These are phyloP conservation scores for Galerucella calmariensis DNA, from an alignment of 2,888 invertebrate genomes.

Conservation along the genomic window DNA sequence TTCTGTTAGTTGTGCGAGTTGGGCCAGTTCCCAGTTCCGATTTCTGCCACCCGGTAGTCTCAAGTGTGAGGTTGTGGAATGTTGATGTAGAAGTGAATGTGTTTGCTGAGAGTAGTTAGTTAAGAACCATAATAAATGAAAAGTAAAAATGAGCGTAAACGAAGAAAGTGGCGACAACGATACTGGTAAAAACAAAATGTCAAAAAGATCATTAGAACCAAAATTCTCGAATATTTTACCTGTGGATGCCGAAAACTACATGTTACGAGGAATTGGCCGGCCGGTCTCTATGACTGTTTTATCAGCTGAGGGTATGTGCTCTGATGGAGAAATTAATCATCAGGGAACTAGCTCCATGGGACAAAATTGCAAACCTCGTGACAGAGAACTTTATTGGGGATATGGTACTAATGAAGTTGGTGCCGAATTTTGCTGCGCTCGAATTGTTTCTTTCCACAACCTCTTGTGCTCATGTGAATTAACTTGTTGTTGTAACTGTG, in stretches of 20 bases:
- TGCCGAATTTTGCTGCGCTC: conserved; percentile 63
- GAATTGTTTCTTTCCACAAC: conserved; percentile 65
- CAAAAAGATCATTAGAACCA: conserved; percentile 60
- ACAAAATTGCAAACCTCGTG: conserved; percentile 25
- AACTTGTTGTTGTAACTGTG: conserved; percentile 73
- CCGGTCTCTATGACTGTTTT: conserved; percentile 44
- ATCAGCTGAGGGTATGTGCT: conserved; percentile 44
- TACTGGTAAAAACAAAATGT: conserved; percentile 52
- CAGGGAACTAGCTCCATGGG: conserved; percentile 36
- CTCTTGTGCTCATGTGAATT: conserved; percentile 65
- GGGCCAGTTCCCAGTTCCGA: conserved; percentile 50
- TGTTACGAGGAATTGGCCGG: conserved; percentile 65
- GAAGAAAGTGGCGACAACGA: conserved; percentile 50
- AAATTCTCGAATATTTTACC: conserved; percentile 54
- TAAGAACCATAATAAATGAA: conserved; percentile 33
- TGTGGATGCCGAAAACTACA: conserved; percentile 68
- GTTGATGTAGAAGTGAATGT: conserved; percentile 29
- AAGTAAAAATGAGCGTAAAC: conserved; percentile 59
- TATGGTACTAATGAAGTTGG: conserved; percentile 50
- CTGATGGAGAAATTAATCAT: conserved; percentile 49
- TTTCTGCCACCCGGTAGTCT: conserved; percentile 48
- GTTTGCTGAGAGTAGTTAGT: conserved; percentile 33
- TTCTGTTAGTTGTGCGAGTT: conserved; percentile 39
- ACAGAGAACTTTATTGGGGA: conserved; percentile 47
- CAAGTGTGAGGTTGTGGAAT: conserved; percentile 41